Conservation (phyloP, 2,113 vertebrate genomes). For the Micronycteris hirsuta region DNA sequence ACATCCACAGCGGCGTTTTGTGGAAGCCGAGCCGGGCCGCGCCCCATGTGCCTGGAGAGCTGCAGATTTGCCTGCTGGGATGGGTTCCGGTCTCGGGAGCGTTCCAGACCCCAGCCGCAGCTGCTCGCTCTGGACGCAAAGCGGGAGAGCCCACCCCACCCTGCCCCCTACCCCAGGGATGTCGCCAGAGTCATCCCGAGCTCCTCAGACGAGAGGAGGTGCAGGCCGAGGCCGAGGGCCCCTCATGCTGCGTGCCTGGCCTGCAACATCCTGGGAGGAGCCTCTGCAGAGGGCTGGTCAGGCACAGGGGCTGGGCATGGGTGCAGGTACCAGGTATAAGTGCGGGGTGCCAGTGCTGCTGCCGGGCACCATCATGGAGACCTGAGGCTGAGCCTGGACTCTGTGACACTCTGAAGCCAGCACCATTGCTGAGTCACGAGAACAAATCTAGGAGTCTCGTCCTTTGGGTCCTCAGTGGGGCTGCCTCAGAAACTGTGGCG, state of each 20-base stretch:
- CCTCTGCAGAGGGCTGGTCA: neutral
- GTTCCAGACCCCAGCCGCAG: neutral
- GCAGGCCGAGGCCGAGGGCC: neutral
- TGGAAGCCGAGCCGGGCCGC: constrained; percentile 79
- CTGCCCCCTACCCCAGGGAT: neutral
- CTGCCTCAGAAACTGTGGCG: neutral
- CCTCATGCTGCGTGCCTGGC: neutral
- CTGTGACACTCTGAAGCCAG: neutral
- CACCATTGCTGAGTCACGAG: neutral
- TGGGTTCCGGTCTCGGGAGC: neutral
- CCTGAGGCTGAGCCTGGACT: neutral
- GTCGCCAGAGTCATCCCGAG: neutral
- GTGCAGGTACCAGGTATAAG: neutral
- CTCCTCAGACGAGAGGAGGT: neutral
- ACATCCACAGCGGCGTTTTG: constrained; percentile 80
- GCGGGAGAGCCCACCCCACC: no score
- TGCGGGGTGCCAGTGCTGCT: no score
- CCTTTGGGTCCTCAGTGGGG: neutral
- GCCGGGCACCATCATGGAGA: neutral
- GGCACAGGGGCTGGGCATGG: no score
- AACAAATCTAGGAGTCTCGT: neutral
- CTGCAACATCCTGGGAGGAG: neutral
- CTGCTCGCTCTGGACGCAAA: neutral
- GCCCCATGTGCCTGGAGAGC: constrained; percentile 76
- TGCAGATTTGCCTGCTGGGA: constrained; percentile 30